These are phyloP conservation scores for Ormia ochracea DNA, from an alignment of 2,888 invertebrate genomes.

Conservation along the genomic window DNA sequence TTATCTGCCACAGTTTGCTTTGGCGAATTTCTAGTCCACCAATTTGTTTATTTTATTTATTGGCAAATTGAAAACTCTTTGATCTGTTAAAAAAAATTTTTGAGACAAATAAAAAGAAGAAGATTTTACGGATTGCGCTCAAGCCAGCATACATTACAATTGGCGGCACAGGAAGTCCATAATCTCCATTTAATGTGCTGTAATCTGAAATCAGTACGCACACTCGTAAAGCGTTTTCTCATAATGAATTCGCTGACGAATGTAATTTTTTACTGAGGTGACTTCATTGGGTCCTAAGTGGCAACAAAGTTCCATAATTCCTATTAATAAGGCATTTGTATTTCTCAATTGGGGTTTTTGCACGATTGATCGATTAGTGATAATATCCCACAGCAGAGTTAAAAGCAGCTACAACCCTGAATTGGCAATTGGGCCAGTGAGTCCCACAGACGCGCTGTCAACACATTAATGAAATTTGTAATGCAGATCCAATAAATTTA, in stretches of 20 bases:
- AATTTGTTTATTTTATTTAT: constrained; percentile 56
- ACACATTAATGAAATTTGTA: not conserved
- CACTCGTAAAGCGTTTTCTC: too few relatives aligned
- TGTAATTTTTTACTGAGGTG: too few relatives aligned
- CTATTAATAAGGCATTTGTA: too few relatives aligned
- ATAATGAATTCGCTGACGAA: too few relatives aligned
- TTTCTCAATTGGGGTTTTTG: too few relatives aligned
- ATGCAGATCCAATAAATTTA: too few relatives aligned
- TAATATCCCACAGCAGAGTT: not conserved
- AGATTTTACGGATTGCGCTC: not conserved
- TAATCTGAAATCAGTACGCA: too few relatives aligned
- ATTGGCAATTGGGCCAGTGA: constrained; percentile 30
- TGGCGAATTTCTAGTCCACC: constrained; percentile 10
- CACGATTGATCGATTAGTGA: constrained; percentile 7
- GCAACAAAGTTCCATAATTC: too few relatives aligned
- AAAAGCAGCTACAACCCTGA: not conserved
- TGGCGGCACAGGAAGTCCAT: too few relatives aligned
- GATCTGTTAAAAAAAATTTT: constrained; percentile 37
- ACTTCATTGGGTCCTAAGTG: too few relatives aligned
- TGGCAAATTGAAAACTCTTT: constrained; percentile 50
- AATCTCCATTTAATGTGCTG: too few relatives aligned
- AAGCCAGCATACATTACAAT: constrained; percentile 18
- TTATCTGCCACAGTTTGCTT: not conserved
- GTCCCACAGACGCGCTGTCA: not conserved
- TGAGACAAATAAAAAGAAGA: constrained; percentile 41